phyloP scores from a whole-genome alignment of 2,888 invertebrate species.

The Theristus sp. region DNA sequence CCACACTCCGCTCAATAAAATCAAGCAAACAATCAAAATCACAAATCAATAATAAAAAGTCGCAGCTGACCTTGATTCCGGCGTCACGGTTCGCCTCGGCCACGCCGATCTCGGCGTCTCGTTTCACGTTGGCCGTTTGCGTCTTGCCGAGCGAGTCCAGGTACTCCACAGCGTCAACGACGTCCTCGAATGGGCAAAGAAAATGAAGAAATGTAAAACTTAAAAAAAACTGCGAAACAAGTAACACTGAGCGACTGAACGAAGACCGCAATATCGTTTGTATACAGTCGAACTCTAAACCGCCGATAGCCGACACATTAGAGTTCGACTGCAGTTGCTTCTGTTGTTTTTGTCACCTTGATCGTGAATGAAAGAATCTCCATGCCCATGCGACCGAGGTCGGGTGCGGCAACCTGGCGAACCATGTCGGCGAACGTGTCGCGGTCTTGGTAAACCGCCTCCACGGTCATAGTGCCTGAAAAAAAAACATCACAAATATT shows the following conservation, averaged over 20 bases:
- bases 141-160: constrained; percentile 32
- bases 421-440: constrained; percentile 93
- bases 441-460: constrained; percentile 88
- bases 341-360: too few species aligned
- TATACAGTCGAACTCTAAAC: too few species aligned
- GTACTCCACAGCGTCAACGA: constrained; percentile 66
- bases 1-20: too few species aligned
- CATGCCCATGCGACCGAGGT: constrained; percentile 96
- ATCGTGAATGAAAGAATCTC: constrained; percentile 53
- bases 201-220: too few species aligned
- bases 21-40: too few species aligned
- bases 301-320: too few species aligned
- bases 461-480: constrained; percentile 67
- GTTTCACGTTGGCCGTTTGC: constrained; percentile 58
- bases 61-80: constrained; percentile 72
- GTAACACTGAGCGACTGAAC: too few species aligned
- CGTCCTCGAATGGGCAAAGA: too few species aligned
- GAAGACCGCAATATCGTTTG: too few species aligned
- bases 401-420: constrained; percentile 76
- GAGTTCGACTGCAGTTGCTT: too few species aligned
- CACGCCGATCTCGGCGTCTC: constrained; percentile 78
- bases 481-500: neutral
- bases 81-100: constrained; percentile 82
- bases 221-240: too few species aligned
- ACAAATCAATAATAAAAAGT: too few species aligned